Evolutionary conservation across 2,888 invertebrate genomes (phyloP).

Genomic region (Metellina segmentata): DNA sequence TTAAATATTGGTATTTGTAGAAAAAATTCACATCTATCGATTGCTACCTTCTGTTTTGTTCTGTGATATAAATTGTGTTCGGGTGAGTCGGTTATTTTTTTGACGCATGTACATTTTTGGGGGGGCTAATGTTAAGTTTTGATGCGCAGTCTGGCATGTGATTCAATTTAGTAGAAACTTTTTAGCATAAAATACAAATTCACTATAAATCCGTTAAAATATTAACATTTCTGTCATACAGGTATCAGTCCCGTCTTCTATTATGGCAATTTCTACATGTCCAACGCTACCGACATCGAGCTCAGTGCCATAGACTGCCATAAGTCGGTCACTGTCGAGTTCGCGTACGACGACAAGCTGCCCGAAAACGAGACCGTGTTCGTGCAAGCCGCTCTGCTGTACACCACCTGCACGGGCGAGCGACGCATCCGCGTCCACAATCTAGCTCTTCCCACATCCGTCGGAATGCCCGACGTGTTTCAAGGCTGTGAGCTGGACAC

Average conservation of each 20-base stretch:
- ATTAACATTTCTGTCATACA: conserved; percentile 60
- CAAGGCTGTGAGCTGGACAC: conserved; percentile 96
- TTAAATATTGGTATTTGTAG: no score
- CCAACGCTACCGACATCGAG: conserved; percentile 98
- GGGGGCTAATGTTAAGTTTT: no score
- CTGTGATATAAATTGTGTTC: no score
- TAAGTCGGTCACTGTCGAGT: conserved; percentile 93
- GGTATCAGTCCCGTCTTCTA: conserved; percentile 97
- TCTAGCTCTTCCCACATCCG: conserved; percentile 84
- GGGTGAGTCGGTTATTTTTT: no score
- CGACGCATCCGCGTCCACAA: conserved; percentile 94
- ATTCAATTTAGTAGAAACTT: no score
- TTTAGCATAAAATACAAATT: no score
- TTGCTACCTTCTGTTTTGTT: no score
- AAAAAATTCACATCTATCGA: no score
- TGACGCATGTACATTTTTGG: no score
- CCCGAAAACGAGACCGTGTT: conserved; percentile 95
- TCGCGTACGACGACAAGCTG: conserved; percentile 99
- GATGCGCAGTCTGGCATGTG: no score
- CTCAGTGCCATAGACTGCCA: conserved; percentile 91
- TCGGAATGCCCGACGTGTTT: conserved; percentile 95
- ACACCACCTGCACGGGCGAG: conserved; percentile 90
- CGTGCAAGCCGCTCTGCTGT: conserved; percentile 94
- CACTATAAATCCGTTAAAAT: no score
- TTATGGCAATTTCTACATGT: conserved; percentile 98